Base-by-base conservation (phyloP, 2,888 invertebrate species). In the Caenorhabditis virilis region DNA sequence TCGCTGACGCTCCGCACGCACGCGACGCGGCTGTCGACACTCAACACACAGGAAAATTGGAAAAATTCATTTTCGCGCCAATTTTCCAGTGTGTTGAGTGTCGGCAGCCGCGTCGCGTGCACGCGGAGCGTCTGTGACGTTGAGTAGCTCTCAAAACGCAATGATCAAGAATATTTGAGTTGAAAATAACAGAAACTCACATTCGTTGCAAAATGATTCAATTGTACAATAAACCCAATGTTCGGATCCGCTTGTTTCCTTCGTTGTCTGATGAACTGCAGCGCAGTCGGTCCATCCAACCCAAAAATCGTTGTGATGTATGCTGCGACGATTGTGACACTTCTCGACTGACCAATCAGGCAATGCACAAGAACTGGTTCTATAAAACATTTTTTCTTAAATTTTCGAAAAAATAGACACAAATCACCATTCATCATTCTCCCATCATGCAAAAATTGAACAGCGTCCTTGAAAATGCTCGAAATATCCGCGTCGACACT, bases 301-400 rank as follows among this genome's bases (percentile, higher is more conserved):
- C 26, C 49, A 23, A 35, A 41, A 13, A 45, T 23, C 2, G 66
- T 50, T 7, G 76, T 72, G 26, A 80, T 55, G 58, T 80, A 80
- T 27, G 77, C 77, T 7, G 69, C 57, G 23, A 77, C 74, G 18
- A 80, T 57, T 9, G 77, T 68, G 13, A 73, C 76, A 57, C 72
- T 72, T 46, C 80, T 64, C 26, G 76, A 76, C 35, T 72, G 72
- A 3, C 80, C 80, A 18, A 76, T 76, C 16, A 80, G 58, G 56
- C 80, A 80, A 54, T 80, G 79, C 7, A 80, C 70, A 23, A 80
- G 62, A n/a, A 80, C 78, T 33, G 57, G 52, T 52, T 77, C 78
- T 78, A 50, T 15, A 69, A 41, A 16, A 1, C 6, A 18, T 9
- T 22, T 25, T 26, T 33, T 1, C 13, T 33, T 30, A 1, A 15